Base-by-base conservation (phyloP, 2,888 invertebrate genomes). In the Orthonevra nobilis region DNA sequence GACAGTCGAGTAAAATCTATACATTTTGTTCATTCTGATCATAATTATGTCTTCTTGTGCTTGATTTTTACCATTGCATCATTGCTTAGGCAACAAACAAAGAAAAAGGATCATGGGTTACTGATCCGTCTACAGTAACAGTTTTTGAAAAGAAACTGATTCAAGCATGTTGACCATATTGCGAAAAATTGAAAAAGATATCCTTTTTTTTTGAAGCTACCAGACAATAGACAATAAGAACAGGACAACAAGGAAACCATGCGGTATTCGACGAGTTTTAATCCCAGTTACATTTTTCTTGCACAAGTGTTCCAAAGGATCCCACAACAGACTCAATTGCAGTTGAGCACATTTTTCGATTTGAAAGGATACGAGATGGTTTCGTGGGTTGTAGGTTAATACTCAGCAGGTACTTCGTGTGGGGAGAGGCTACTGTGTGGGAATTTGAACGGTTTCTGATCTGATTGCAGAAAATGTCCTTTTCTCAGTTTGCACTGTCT, bases 301-400 rank as follows among this genome's bases (percentile, higher is more conserved):
- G 34, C 44, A 60, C 72, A 66, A 72, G 77, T 72, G 77, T 72
- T 72, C 75, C n/a, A n/a, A n/a, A n/a, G n/a, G n/a, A n/a, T n/a
- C n/a, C n/a, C n/a, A n/a, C n/a, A n/a, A n/a, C n/a, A n/a, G n/a
- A n/a, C n/a, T 48, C 30, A 20, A 32, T 14, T 58, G 50, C 34
- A 28, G 60, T 73, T 60, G 60, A 54, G 54, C 63, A 54, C 12
- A 26, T 38, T 52, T 38, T 7, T 36, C 20, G 4, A 15, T 20
- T 56, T 28, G 9, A 9, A 64, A 60, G 58, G 58, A 64, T 58
- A 60, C 40, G 17, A 73, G 46, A 68, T 54, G 38, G n/a, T n/a
- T n/a, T n/a, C n/a, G n/a, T n/a, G n/a, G 66, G 72, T 42, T 36
- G 36, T 60, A 19, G 60, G 64, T 50, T 75, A 73, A 40, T 73